phyloP scores from a whole-genome alignment of 2,113 vertebrate species.

The Aptenodytes patagonicus region DNA sequence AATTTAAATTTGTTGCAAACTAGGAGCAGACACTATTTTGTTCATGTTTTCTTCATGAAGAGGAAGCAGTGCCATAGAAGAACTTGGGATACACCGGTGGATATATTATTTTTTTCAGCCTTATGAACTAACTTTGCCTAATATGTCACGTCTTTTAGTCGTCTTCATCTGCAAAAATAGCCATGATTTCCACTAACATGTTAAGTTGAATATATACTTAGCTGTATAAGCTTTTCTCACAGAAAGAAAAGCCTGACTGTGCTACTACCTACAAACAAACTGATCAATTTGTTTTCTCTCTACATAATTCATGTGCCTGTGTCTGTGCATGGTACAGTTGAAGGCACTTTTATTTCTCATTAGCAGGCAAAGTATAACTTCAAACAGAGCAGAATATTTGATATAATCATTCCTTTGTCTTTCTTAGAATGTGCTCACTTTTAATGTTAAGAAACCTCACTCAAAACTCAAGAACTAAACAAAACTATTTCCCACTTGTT shows the following conservation, averaged over 20 bases:
- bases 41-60: background rate
- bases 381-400: background rate
- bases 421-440: background rate
- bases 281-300: background rate
- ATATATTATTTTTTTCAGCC: background rate
- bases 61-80: background rate
- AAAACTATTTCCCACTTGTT: background rate
- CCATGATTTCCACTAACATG: background rate
- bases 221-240: background rate
- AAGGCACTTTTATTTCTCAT: background rate
- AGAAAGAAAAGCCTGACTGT: background rate
- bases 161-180: background rate
- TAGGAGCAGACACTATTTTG: background rate
- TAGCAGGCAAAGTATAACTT: background rate
- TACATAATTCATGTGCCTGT: background rate
- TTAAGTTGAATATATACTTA: background rate
- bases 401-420: background rate
- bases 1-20: background rate
- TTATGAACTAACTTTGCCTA: background rate
- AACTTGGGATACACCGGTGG: background rate
- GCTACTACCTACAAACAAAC: background rate
- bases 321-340: background rate
- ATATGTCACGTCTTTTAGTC: background rate
- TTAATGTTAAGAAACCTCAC: background rate
- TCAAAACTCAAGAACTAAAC: background rate